Base-by-base conservation (phyloP, 2,113 vertebrate genomes). In the Mesembrinibis cayennensis region DNA sequence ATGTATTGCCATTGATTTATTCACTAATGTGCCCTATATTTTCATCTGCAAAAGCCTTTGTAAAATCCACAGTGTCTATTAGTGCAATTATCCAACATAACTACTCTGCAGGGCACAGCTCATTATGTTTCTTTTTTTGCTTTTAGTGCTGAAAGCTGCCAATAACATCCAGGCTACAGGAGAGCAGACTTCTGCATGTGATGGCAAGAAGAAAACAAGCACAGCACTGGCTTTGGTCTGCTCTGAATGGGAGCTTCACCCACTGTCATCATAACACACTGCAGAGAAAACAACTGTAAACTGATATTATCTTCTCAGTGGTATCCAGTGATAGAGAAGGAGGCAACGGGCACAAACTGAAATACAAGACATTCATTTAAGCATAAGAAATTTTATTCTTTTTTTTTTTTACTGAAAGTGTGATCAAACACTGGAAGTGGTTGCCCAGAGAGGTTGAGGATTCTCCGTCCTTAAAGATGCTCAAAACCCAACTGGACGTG, bases 11-110 rank as follows among this genome's bases (percentile, higher is more conserved):
- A 89, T 36, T 91, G 92, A 95, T 95, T 92, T 90, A 92, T 62
- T 92, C 84, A 52, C 87, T 93, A 89, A 90, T 45, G 67, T 47
- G 71, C 67, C 78, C 95, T 84, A 76, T 97, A 96, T 91, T 85
- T 36, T 87, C 87, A 79, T 86, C 72, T 17, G 58, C 80, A 70
- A 71, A 93, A 94, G 88, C 62, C 89, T 96, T 87, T 80, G 78
- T 85, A 82, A 65, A 96, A 89, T 50, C 73, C 55, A 59, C 52
- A 58, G 61, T 50, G 70, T 67, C 56, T 94, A 84, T 89, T 93
- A 73, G 81, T 55, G 74, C 89, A 86, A 94, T 87, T 91, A 87
- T 44, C 91, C 55, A 82, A 78, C 49, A 9, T 22, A 71, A 63
- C 79, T 42, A 30, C 88, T 94, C 88, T 30, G 82, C 81, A 77